These are phyloP conservation scores for Drosophila seguyi DNA, from an alignment of 1,140 invertebrate genomes.

Conservation along the genomic window DNA sequence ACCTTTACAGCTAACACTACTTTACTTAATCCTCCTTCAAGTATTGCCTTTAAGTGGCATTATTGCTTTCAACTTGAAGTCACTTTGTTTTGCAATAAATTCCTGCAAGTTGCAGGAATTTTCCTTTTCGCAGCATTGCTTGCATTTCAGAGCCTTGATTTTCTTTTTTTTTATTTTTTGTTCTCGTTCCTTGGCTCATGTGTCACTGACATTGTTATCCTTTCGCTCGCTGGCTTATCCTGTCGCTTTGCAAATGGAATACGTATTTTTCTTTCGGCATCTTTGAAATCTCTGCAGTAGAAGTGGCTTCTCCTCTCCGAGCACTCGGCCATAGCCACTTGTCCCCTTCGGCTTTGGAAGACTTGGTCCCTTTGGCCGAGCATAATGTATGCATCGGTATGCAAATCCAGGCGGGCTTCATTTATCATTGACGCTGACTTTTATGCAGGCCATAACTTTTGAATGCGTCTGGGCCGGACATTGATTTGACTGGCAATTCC, in stretches of 20 bases:
- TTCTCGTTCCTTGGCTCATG: constrained; percentile 49
- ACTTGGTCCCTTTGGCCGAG: constrained; percentile 2
- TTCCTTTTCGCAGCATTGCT: constrained; percentile 3
- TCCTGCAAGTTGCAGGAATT: not conserved
- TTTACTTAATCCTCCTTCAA: not conserved
- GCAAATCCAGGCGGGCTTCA: constrained; percentile 67
- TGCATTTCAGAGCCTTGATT: not conserved
- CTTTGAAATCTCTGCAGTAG: constrained; percentile 42
- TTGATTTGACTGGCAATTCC: constrained; percentile 62
- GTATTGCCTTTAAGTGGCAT: not conserved
- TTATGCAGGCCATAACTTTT: constrained; percentile 68
- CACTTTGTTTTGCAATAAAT: constrained; percentile 10
- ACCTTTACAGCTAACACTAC: not conserved
- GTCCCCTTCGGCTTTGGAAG: not conserved
- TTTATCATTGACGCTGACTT: constrained; percentile 75
- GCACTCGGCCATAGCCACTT: constrained; percentile 10
- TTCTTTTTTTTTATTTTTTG: constrained; percentile 2
- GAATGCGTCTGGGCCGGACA: constrained; percentile 48
- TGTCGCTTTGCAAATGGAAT: constrained; percentile 70
- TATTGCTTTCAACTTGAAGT: constrained; percentile 2
- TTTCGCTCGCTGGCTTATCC: constrained; percentile 73
- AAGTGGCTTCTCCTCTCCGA: constrained; percentile 12
- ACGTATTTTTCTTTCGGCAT: constrained; percentile 39
- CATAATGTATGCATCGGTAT: constrained; percentile 52
- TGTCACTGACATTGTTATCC: constrained; percentile 77